Conservation (phyloP, 2,113 vertebrate species). For the Python bivittatus region DNA sequence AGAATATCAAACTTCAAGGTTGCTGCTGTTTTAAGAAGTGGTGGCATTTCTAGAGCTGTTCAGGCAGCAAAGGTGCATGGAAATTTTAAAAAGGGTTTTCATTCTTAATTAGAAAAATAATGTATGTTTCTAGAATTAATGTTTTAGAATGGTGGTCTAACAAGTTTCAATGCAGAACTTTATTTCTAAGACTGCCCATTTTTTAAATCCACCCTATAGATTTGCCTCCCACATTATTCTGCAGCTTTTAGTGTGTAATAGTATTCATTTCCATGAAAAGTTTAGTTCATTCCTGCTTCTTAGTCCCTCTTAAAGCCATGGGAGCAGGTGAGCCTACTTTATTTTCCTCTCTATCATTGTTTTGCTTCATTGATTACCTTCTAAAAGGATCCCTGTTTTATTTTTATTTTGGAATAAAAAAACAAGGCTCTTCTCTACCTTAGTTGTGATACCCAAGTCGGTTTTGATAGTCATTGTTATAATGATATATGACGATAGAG, state of each 20-base stretch:
- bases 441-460: not conserved
- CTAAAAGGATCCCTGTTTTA: not conserved
- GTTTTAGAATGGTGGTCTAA: not conserved
- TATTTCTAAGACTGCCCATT: not conserved
- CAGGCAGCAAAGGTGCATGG: not conserved
- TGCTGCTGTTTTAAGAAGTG: not conserved
- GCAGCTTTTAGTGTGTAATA: not conserved
- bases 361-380: not conserved
- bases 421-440: not conserved
- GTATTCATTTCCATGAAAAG: not conserved
- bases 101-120: not conserved
- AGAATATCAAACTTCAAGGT: not conserved
- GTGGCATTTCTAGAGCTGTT: not conserved
- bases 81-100: not conserved
- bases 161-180: not conserved
- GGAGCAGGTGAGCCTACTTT: not conserved
- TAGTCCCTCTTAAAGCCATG: not conserved
- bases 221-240: not conserved
- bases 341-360: not conserved
- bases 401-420: not conserved
- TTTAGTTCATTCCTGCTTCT: not conserved
- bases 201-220: not conserved
- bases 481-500: conserved; percentile 14
- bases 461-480: not conserved
- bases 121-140: not conserved